Evolutionary conservation across 2,797 vertebrate genomes (phyloP), one percentile per base, ranked within the genome.

Genomic region (Micrastur ruficollis): DNA sequence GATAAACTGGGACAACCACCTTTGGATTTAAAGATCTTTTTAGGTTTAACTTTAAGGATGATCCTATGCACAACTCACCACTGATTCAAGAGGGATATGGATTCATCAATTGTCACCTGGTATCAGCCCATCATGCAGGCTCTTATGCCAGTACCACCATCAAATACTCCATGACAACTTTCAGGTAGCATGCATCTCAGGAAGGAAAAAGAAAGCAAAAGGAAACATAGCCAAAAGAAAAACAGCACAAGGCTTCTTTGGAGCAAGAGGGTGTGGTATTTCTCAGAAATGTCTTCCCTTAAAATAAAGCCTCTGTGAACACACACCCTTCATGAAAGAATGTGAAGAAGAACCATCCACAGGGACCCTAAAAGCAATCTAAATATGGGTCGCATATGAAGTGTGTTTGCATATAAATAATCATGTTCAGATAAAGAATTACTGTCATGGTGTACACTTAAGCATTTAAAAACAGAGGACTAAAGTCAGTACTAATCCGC

Each of bases 321-420:
- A 84, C 93, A 94, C 38, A 59, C 71, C 88, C 93, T 73, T 62
- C 67, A 71, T 3, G 9, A 93, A 95, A 90, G 55, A 92, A 95
- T 66, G 73, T 3, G 4, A 81, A 46, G 29, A 82, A 91, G 49
- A 6, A 95, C 9, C 44, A 61, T 61, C 89, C 86, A 74, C 34
- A 67, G 32, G 31, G 36, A 81, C 81, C 47, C 29, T 71, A 82
- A 72, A 76, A 58, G 8, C 5, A 15, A 46, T 22, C 27, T 58
- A 87, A 87, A 74, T 29, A 74, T 7, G 26, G 42, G 34, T 79
- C 4, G 4, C 42, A 34, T 7, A 71, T 14, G 38, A 52, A 58
- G 14, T 14, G 27, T 59, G 50, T 75, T 55, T 12, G 14, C n/a
- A 31, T 55, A 36, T 20, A 63, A 81, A 63, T 12, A 40, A 56